Percentiles rank a stretch among this genome's conserved stretches.
These are phyloP conservation scores for Collichthys lucidus DNA, from an alignment of 2,113 vertebrate species.

Conservation along the genomic window DNA sequence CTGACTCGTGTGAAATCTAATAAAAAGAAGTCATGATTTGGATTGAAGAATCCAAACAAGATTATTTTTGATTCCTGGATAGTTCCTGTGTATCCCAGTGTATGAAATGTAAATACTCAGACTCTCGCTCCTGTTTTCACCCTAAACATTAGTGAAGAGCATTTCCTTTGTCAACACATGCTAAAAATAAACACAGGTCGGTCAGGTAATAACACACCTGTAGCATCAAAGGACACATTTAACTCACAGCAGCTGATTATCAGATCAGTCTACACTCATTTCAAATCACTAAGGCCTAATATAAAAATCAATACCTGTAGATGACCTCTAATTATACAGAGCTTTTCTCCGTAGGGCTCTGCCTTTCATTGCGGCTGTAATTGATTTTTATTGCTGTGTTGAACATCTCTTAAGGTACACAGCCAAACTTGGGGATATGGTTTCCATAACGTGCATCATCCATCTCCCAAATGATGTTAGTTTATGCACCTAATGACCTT, in stretches of 20 bases:
- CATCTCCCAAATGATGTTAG: not conserved
- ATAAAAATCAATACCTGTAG: conserved; percentile 21
- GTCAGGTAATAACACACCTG: not conserved
- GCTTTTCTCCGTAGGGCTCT: not conserved
- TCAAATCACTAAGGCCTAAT: conserved; percentile 13
- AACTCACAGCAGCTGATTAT: conserved; percentile 10
- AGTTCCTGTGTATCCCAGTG: conserved; percentile 3
- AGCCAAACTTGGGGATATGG: not conserved
- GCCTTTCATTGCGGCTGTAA: not conserved
- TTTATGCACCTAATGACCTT: conserved; percentile 14
- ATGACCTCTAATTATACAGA: conserved; percentile 24
- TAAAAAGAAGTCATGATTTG: conserved; percentile 5
- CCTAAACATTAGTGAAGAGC: not conserved
- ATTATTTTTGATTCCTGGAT: conserved; percentile 10
- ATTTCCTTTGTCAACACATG: conserved; percentile 6
- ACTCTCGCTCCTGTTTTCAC: not conserved
- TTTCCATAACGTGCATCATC: not conserved
- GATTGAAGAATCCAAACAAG: not conserved
- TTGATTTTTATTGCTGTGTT: conserved; percentile 11
- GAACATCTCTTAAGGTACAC: not conserved
- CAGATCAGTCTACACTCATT: not conserved
- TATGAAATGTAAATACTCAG: not conserved
- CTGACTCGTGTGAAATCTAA: not conserved
- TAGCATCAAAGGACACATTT: not conserved
- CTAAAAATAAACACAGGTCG: not conserved